Percentiles rank a stretch among this genome's conserved stretches.
Evolutionary conservation across 2,113 vertebrate genomes (phyloP).

Genomic region (Amazona guildingii): DNA sequence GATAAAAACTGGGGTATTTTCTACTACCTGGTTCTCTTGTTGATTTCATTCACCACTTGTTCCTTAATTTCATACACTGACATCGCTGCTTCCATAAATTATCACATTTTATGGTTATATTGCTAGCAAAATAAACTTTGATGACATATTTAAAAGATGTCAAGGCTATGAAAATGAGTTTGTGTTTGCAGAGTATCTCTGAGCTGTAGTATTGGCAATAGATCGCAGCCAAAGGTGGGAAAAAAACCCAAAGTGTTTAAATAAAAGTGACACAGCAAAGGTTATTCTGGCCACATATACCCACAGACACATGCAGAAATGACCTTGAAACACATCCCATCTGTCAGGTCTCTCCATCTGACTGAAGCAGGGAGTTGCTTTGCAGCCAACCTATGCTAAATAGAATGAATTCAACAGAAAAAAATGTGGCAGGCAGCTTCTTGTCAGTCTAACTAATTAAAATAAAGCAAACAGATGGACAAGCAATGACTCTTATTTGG

Average conservation of each 20-base stretch:
- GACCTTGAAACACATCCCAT: conserved; percentile 50
- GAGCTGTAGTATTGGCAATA: conserved; percentile 7
- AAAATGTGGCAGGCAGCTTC: conserved; percentile 30
- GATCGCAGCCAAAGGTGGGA: background rate
- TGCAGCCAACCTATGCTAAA: conserved; percentile 52
- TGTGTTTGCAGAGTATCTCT: background rate
- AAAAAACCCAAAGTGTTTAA: background rate
- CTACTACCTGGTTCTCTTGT: background rate
- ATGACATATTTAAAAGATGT: conserved; percentile 19
- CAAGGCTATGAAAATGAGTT: conserved; percentile 29
- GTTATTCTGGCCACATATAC: conserved; percentile 47
- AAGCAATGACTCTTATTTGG: conserved; percentile 13
- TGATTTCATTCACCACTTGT: background rate
- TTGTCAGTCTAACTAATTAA: conserved; percentile 59
- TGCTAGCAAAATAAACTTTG: conserved; percentile 30
- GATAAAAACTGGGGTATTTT: background rate
- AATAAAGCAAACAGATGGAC: conserved; percentile 64
- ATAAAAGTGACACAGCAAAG: conserved; percentile 29
- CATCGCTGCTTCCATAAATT: conserved; percentile 38
- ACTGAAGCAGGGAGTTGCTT: conserved; percentile 9
- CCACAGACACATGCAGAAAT: conserved; percentile 45
- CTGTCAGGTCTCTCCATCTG: conserved; percentile 51
- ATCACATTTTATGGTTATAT: conserved; percentile 29
- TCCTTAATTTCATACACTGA: conserved; percentile 30
- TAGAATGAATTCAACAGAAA: conserved; percentile 41